phyloP scores from a whole-genome alignment of 37 sponge, comb jelly and placozoan species.

The Ianthella basta region DNA sequence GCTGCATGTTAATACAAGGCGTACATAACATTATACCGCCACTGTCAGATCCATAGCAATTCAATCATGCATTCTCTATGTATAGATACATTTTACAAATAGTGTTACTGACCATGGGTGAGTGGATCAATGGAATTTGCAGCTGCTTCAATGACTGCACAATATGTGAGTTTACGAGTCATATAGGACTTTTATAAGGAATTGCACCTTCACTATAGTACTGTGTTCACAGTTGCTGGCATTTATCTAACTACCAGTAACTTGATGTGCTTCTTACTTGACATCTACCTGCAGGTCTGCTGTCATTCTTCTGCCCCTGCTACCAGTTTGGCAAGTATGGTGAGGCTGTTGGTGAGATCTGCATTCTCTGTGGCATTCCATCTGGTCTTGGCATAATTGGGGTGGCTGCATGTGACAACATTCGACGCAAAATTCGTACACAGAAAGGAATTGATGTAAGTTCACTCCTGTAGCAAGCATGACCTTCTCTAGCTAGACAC shows the following conservation, averaged over 20 bases:
- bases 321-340: constrained; percentile 21
- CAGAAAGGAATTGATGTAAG: constrained; percentile 19
- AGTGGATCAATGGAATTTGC: constrained; percentile 29
- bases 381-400: not conserved
- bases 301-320: constrained; percentile 25
- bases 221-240: too few relatives aligned
- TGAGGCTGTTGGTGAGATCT: constrained; percentile 7
- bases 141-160: constrained; percentile 37
- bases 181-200: too few relatives aligned
- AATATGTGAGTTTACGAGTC: constrained; percentile 8
- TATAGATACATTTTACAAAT: too few relatives aligned
- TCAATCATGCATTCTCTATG: too few relatives aligned
- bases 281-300: constrained; percentile 14
- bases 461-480: too few relatives aligned
- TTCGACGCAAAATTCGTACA: not conserved
- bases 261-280: too few relatives aligned
- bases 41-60: too few relatives aligned
- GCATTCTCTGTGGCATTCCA: not conserved
- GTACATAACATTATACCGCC: too few relatives aligned
- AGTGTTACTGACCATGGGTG: not conserved
- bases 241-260: too few relatives aligned
- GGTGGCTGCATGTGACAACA: not conserved
- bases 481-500: too few relatives aligned
- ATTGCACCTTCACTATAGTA: too few relatives aligned
- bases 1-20: too few relatives aligned